Evolutionary conservation across 2,888 invertebrate genomes (phyloP), one percentile per base, ranked within the genome.

Genomic region (Epicampocera succincta): DNA sequence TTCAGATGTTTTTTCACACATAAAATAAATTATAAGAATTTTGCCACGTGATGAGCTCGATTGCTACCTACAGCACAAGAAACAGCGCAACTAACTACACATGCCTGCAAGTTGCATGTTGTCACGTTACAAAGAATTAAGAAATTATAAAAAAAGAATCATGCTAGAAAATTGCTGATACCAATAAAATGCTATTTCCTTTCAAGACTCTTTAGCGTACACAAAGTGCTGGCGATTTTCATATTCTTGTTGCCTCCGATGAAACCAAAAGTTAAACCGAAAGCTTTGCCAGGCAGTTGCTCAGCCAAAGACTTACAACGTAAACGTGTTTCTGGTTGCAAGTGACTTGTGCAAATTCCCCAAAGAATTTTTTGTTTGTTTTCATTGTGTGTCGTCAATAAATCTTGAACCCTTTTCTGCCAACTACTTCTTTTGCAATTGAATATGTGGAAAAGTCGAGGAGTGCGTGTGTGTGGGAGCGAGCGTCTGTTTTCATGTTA

Each of bases 111-210:
- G 60, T 91, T 89, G 91, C 91, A 90, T 90, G 91, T 90, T 90
- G 90, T 90, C 91, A 91, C 90, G 91, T 90, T 90, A 90, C 89
- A 87, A 56, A 76, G 72, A 76, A 83, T 61, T 52, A 79, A 61
- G 42, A 65, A 74, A 84, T 72, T 65, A 68, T 50, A 56, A 48
- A 75, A 71, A 61, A 38, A 40, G 44, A 61, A n/a, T 0, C 3
- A n/a, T 13, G 68, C 13, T 21, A 44, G 52, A 69, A 89, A 88
- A 86, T 83, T 85, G 88, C 86, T 87, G 87, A 89, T 86, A 85
- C 87, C 83, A 82, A 84, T 84, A 84, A 84, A 84, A 83, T 81
- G 82, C 63, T 54, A 19, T 69, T 29, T 68, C 68, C 44, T 80
- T 72, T 79, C 58, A n/a, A 66, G 61, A 40, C 21, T 68, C 52